phyloP scores from a whole-genome alignment of 2,888 invertebrate species.

The Alitta virens region DNA sequence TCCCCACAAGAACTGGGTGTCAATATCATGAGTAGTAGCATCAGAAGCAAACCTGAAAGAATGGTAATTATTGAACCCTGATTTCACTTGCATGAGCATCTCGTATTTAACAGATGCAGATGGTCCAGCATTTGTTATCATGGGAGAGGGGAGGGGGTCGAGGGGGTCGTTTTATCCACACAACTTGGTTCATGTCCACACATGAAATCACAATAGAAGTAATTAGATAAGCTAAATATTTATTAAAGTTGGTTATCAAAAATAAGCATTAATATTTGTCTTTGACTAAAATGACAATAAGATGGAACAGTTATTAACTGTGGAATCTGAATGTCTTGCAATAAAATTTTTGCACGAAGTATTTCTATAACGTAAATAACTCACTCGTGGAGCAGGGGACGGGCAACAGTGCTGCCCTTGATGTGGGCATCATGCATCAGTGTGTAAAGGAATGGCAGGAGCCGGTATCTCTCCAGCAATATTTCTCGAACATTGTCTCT shows the following conservation, averaged over 20 bases:
- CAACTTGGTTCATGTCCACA: no score
- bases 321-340: no score
- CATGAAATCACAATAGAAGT: background rate
- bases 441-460: conserved; percentile 59
- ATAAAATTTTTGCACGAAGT: no score
- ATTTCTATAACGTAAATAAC: no score
- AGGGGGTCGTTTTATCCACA: no score
- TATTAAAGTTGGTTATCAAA: background rate
- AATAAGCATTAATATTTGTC: background rate
- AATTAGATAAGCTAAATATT: background rate
- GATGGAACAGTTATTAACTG: no score
- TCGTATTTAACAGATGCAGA: no score
- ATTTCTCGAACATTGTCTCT: conserved; percentile 29
- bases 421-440: conserved; percentile 52
- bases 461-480: conserved; percentile 50
- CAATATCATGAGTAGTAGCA: conserved; percentile 29
- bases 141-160: no score
- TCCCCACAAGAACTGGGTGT: conserved; percentile 48
- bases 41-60: conserved; percentile 24
- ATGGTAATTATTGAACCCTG: no score
- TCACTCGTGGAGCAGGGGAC: conserved; percentile 56
- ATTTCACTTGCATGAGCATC: no score
- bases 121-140: no score
- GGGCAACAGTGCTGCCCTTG: conserved; percentile 51
- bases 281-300: background rate